Conservation (phyloP, 2,888 invertebrate genomes). For the Rhingia rostrata region DNA sequence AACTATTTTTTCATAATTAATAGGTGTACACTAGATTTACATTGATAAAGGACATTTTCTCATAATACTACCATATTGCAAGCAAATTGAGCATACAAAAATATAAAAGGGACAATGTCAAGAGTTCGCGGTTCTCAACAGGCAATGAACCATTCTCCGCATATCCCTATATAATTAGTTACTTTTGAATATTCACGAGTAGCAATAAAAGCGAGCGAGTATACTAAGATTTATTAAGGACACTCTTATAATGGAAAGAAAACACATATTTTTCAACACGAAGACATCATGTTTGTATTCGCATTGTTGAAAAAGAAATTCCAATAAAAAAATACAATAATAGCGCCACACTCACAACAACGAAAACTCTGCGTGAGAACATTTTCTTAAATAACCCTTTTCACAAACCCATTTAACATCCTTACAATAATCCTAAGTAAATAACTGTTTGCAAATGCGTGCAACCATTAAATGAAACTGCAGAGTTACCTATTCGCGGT, state of each 20-base stretch:
- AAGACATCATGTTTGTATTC: no score
- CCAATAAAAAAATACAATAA: no score
- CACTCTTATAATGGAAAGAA: not conserved
- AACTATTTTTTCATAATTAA: no score
- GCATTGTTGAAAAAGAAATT: no score
- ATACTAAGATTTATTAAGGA: not conserved
- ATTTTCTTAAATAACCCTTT: not conserved
- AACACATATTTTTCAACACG: not conserved
- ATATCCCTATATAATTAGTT: not conserved
- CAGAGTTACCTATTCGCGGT: no score
- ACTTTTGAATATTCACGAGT: constrained; percentile 1
- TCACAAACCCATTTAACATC: not conserved
- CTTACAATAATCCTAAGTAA: not conserved
- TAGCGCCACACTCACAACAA: not conserved
- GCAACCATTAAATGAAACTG: not conserved
- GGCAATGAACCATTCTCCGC: not conserved
- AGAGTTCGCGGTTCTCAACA: constrained; percentile 15
- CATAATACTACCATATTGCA: not conserved
- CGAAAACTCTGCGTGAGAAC: not conserved
- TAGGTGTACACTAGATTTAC: no score
- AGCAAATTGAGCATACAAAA: not conserved
- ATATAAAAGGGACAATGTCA: not conserved
- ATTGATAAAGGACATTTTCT: no score
- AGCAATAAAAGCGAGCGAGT: not conserved
- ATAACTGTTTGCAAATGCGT: constrained; percentile 2